Evolutionary conservation across 1,140 invertebrate species (phyloP), one percentile per base, ranked within the genome.

Genomic region (Drosophila kohkoa): DNA sequence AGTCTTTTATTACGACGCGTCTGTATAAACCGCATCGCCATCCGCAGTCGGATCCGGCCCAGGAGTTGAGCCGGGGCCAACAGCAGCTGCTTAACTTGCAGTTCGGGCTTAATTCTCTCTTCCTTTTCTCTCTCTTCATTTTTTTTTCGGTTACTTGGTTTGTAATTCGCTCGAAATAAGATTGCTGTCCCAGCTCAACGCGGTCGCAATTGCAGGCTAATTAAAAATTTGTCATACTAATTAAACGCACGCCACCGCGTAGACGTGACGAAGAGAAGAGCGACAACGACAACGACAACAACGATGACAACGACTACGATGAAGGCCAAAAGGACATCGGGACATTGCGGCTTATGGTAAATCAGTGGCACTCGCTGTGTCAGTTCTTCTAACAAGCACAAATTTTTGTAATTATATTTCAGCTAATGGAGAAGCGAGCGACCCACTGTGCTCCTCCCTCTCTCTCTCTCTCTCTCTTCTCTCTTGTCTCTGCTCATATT

Each of bases 171-270:
- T 68, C 43, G 59, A 72, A 88, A 88, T 89, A 89, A 88, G 85
- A 88, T 89, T 88, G 69, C 63, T 80, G 85, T 69, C 54, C 74
- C 57, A 83, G 69, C 79, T 87, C 67, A 68, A 38, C 64, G 77
- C 49, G 65, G 79, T 83, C 80, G 74, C 83, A 88, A 77, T 88
- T 89, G 85, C 77, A 77, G 81, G 83, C 85, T 88, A 88, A 88
- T 88, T 88, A 88, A 88, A 87, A 88, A 88, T 88, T 88, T 88
- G 83, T 88, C 83, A 89, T 88, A 89, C 83, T 88, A 88, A 88
- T 88, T 88, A 88, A 88, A 80, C 77, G 80, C 77, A 79, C 78
- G 69, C 79, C 69, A 38, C 49, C 16, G 35, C 55, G 49, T 71
- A 55, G 62, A 81, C 30, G 57, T 75, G 57, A 77, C 49, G 69